Evolutionary conservation across 2,888 invertebrate genomes (phyloP), one percentile per base, ranked within the genome.

Genomic region (Crepidodera aurea): DNA sequence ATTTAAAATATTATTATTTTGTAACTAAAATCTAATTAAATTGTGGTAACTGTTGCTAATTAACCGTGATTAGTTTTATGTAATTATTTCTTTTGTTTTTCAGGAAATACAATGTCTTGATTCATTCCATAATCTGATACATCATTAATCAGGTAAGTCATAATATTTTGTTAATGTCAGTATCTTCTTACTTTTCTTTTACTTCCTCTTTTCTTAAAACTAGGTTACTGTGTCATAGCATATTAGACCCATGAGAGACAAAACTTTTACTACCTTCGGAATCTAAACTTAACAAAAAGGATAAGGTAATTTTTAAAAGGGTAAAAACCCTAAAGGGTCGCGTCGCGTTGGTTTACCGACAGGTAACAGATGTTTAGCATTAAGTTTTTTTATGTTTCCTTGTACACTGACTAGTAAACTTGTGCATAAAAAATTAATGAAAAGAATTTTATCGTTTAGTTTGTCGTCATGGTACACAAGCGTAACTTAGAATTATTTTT

Each of bases 281-380:
- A 25, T 46, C 34, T 34, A 37, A 55, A 7, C 18, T 42, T 40
- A 25, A 56, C 55, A 55, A 44, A 50, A 51, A 55, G 12, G 40
- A 25, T n/a, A 12, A 12, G 3, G n/a, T 7, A 6, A 29, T 54
- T 25, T 1, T 56, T 10, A 15, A 46, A 46, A 56, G 46, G 56
- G 34, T 56, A 22, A 46, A 34, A 13, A 10, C 46, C 19, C 19
- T 12, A 2, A 37, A 57, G 46, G 57, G 57, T 46, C 48, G 39
- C 15, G 7, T 42, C 48, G 19, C n/a, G n/a, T n/a, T n/a, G n/a
- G n/a, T n/a, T n/a, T n/a, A n/a, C 19, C 37, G 12, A 57, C 57
- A 57, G 57, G 48, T 57, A 57, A 57, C 57, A 57, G 57, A 57
- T 57, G 57, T 50, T 37, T 29, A 7, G 37, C 18, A 37, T 57